Evolutionary conservation across 2,113 vertebrate species (phyloP), one percentile per base, ranked within the genome.

Genomic region (Osmerus mordax): DNA sequence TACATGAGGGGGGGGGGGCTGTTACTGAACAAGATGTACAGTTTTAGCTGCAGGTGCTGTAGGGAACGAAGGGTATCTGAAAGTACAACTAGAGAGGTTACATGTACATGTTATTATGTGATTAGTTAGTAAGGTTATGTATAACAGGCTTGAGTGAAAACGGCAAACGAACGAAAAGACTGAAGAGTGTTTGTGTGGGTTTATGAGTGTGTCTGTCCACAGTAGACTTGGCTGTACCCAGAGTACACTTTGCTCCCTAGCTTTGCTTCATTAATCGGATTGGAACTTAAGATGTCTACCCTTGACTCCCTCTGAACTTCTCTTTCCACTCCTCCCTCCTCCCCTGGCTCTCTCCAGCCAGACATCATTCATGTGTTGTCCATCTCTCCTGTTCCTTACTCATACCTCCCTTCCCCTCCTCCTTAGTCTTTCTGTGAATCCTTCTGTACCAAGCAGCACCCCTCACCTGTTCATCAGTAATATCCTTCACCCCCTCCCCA

Each of bases 211-310:
- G 69, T 70, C 56, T 70, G 36, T 62, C 18, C 9, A 47, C 18
- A 41, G 15, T 19, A 36, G 6, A 6, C 63, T 56, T 47, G 63
- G 63, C n/a, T 41, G 16, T 47, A 41, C 61, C 67, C 53, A 23
- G 51, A 3, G 32, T 21, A 28, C 16, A 47, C 15, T 25, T 29
- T 69, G 59, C 60, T 5, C 32, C 19, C 13, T 12, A 53, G 65
- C 65, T 73, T 60, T 73, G 28, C 29, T 47, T 70, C 29, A 70
- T 73, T 66, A 78, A 69, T 73, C 54, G 19, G 60, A 69, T 73
- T 61, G 56, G 14, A 36, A 47, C 70, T 58, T n/a, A 54, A 64
- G 23, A 65, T 68, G 32, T 60, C 29, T 53, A 25, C 54, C 64
- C 74, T 66, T 61, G 18, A 67, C 69, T 53, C 61, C 41, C 25